Percentiles rank a stretch among this genome's conserved stretches.
These are phyloP conservation scores for Melanchra persicariae DNA, from an alignment of 2,888 invertebrate genomes.

Conservation along the genomic window DNA sequence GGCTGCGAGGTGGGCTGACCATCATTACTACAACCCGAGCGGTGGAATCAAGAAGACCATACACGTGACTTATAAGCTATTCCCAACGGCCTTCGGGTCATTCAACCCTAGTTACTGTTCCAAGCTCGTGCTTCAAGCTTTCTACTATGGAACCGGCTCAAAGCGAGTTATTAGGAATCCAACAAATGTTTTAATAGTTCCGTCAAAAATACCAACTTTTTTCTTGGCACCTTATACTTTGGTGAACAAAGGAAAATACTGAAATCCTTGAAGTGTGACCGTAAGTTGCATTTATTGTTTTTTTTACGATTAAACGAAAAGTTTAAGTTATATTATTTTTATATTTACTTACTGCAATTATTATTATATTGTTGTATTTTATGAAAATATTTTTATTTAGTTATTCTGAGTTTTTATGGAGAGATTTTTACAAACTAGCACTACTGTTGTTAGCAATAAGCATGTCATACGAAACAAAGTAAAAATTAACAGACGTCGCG, in stretches of 20 bases:
- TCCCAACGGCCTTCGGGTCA: conserved; percentile 67
- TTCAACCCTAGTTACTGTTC: conserved; percentile 80
- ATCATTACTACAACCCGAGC: conserved; percentile 73
- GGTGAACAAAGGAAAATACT: conserved; percentile 76
- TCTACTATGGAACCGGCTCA: conserved; percentile 75
- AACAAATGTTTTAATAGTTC: conserved; percentile 69
- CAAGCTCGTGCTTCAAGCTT: conserved; percentile 79
- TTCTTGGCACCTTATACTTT: conserved; percentile 75
- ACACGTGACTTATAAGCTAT: conserved; percentile 75
- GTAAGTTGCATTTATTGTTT: no score
- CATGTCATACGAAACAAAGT: neutral
- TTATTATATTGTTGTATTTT: no score
- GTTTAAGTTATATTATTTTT: no score
- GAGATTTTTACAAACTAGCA: no score
- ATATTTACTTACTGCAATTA: no score
- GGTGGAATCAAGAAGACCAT: conserved; percentile 74
- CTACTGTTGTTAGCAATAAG: neutral
- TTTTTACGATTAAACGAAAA: no score
- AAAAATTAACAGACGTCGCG: neutral
- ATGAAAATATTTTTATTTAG: no score
- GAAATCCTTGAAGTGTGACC: conserved; percentile 16
- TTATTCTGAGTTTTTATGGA: no score
- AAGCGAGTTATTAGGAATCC: conserved; percentile 71
- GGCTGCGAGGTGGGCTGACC: conserved; percentile 78
- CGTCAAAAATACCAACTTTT: conserved; percentile 74